A percentile compares a stretch with the other conserved stretches of the same genome.
Conservation (phyloP, 2,888 invertebrate genomes). For the Cantharis rustica region DNA sequence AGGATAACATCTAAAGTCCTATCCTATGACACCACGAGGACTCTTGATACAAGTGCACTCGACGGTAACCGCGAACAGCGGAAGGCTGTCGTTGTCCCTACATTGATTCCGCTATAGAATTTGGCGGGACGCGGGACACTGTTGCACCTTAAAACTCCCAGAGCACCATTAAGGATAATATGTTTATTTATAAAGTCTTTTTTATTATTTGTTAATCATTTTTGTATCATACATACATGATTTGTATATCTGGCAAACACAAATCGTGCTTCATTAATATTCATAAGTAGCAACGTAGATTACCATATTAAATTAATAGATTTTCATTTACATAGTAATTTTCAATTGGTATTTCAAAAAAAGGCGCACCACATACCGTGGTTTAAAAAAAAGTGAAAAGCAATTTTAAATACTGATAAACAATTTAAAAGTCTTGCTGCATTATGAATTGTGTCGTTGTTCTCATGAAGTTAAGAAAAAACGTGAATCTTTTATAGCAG, state of each 20-base stretch:
- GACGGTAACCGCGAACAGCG: constrained; percentile 41
- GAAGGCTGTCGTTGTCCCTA: constrained; percentile 47
- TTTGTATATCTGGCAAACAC: background rate
- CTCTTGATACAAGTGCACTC: constrained; percentile 47
- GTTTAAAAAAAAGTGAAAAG: background rate
- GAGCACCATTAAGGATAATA: constrained; percentile 9
- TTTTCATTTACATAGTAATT: background rate
- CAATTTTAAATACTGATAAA: background rate
- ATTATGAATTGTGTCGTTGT: constrained; percentile 9
- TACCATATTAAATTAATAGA: background rate
- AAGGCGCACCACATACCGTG: background rate
- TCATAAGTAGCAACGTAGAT: background rate
- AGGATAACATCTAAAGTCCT: constrained; percentile 37
- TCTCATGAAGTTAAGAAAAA: constrained; percentile 35
- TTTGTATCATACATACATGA: background rate
- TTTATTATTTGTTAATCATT: background rate
- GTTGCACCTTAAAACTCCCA: constrained; percentile 21
- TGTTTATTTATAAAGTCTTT: constrained; percentile 4
- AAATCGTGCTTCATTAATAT: background rate
- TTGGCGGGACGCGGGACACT: constrained; percentile 19
- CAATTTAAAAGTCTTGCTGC: background rate
- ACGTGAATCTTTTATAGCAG: constrained; percentile 47
- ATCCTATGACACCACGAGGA: constrained; percentile 47
- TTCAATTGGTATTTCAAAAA: background rate
- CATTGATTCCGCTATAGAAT: constrained; percentile 31